phyloP scores from a whole-genome alignment of 2,797 vertebrate genomes.

The Masticophis lateralis region DNA sequence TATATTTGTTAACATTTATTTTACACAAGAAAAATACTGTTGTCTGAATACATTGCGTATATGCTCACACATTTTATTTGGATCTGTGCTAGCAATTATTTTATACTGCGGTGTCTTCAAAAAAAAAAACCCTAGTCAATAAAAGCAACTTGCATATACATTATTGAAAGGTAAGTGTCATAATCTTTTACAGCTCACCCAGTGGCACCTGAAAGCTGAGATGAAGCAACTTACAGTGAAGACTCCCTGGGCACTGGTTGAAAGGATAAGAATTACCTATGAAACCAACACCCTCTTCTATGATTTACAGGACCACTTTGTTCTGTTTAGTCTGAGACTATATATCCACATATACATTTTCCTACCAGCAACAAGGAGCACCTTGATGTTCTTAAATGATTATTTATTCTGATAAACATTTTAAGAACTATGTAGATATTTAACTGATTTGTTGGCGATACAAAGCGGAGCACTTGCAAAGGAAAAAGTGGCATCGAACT shows the following conservation, averaged over 20 bases:
- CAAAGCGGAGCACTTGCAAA: slow-evolving; percentile 5
- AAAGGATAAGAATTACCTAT: slow-evolving; percentile 34
- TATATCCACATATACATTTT: slow-evolving; percentile 49
- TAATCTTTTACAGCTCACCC: slow-evolving; percentile 39
- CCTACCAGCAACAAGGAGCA: slow-evolving; percentile 52
- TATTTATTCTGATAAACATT: slow-evolving; percentile 54
- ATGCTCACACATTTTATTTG: slow-evolving; percentile 22
- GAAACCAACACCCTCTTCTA: slow-evolving; percentile 39
- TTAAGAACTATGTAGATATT: slow-evolving; percentile 56
- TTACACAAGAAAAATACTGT: slow-evolving; percentile 53
- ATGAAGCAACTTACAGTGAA: slow-evolving; percentile 25
- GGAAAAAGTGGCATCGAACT: background rate
- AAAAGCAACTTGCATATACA: background rate
- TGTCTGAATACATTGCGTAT: slow-evolving; percentile 38
- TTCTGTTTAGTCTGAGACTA: slow-evolving; percentile 39
- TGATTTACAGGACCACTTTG: slow-evolving; percentile 29
- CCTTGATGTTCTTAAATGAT: slow-evolving; percentile 64
- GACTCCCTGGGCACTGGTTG: background rate
- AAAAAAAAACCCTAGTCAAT: background rate
- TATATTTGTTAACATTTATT: slow-evolving; percentile 57
- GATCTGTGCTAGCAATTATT: slow-evolving; percentile 42
- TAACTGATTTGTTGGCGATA: slow-evolving; percentile 35
- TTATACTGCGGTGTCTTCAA: slow-evolving; percentile 12
- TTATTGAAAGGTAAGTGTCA: slow-evolving; percentile 33
- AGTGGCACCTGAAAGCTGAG: slow-evolving; percentile 39